A percentile compares a stretch with the other conserved stretches of the same genome.
Conservation (phyloP, 2,888 invertebrate genomes). For the Rotaria magnacalcarata region DNA sequence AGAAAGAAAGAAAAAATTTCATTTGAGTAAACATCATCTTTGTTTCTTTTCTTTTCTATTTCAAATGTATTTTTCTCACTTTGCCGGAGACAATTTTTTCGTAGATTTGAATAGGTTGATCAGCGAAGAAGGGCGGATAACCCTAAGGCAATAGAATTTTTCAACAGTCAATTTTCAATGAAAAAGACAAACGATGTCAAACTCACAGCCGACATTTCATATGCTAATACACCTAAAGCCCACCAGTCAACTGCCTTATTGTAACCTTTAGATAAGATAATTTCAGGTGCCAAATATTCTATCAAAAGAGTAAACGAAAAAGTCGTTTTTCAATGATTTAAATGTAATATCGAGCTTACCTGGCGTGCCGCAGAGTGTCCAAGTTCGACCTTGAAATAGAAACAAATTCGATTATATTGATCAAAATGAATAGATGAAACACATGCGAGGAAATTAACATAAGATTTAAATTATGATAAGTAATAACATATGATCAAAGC, state of each 20-base stretch:
- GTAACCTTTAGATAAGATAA: slow-evolving; percentile 70
- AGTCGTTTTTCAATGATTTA: too few relatives aligned
- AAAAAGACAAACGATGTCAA: background rate
- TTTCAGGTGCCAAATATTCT: slow-evolving; percentile 70
- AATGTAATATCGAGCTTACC: background rate
- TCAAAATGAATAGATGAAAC: too few relatives aligned
- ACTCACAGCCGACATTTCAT: slow-evolving; percentile 59
- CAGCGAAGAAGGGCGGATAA: slow-evolving; percentile 98
- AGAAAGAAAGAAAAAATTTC: too few relatives aligned
- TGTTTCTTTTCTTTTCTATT: too few relatives aligned
- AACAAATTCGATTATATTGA: too few relatives aligned
- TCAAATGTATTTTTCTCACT: slow-evolving; percentile 59
- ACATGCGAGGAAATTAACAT: too few relatives aligned
- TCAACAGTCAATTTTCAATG: too few relatives aligned
- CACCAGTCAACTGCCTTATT: slow-evolving; percentile 99
- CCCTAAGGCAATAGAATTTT: slow-evolving; percentile 61
- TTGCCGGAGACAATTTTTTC: slow-evolving; percentile 99
- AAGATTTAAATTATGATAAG: too few relatives aligned
- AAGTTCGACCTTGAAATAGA: slow-evolving; percentile 69
- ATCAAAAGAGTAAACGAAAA: background rate
- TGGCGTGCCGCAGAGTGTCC: slow-evolving; percentile 98
- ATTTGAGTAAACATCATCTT: too few relatives aligned
- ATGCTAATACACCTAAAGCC: slow-evolving; percentile 70
- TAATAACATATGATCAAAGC: too few relatives aligned
- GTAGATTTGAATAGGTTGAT: slow-evolving; percentile 99